Evolutionary conservation across 1,140 invertebrate genomes (phyloP).

Genomic region (Homarus americanus): DNA sequence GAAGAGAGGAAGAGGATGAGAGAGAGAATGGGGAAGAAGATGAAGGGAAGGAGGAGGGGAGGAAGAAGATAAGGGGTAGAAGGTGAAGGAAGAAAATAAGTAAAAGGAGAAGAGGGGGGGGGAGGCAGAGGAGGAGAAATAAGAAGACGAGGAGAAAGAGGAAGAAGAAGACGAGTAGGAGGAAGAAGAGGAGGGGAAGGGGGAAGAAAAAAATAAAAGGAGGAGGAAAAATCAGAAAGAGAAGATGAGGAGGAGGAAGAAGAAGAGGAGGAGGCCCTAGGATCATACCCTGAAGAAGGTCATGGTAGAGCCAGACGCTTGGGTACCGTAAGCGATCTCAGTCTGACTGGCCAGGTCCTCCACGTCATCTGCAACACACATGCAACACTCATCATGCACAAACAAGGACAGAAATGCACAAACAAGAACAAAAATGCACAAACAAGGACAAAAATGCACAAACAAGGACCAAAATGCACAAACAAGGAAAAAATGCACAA

Average conservation of each 20-base stretch:
- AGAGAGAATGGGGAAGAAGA: not conserved
- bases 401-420: not conserved
- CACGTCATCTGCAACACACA: constrained; percentile 85
- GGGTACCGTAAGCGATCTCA: constrained; percentile 95
- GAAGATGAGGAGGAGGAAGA: no score
- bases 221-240: no score
- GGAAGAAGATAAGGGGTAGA: no score
- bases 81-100: no score
- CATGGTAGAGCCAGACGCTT: constrained; percentile 96
- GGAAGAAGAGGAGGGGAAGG: no score
- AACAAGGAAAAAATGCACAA: no score
- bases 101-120: not conserved
- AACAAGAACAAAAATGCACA: no score
- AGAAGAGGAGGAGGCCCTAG: not conserved
- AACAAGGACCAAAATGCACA: no score
- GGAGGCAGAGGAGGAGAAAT: not conserved
- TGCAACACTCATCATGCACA: not conserved
- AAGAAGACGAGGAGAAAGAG: no score
- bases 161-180: no score
- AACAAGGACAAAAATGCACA: no score
- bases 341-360: constrained; percentile 96
- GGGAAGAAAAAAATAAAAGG: no score
- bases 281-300: constrained; percentile 92
- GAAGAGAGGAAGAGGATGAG: not conserved
- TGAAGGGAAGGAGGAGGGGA: not conserved